Evolutionary conservation across 2,888 invertebrate species (phyloP), one percentile per base, ranked within the genome.

Genomic region (Leucophenga maculata): DNA sequence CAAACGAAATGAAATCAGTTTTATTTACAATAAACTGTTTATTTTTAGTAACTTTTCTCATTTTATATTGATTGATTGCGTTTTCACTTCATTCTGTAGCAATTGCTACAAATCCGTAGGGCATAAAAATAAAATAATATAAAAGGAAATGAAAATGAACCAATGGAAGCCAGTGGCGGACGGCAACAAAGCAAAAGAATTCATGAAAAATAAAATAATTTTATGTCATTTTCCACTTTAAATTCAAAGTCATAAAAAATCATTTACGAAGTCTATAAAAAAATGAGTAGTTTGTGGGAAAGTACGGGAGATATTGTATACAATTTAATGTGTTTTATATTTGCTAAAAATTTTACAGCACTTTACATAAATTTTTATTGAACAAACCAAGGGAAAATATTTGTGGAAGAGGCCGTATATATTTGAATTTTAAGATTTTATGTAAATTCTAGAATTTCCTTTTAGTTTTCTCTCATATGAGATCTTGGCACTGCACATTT

Each of bases 121-220:
- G 65, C 11, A 32, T 52, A 31, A 11, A 50, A 64, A 64, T 14
- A 62, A 46, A 26, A 32, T 52, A 31, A 11, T 22, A 64, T 46
- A 6, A 62, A 46, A 26, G 26, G 26, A 26, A 2, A 26, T 26
- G 26, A 26, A 26, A 26, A 26, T 26, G 26, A 26, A 26, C 3
- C 26, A 26, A 26, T 26, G 26, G 26, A 2, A 26, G 26, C 26
- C 2, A 26, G 26, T n/a, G n/a, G n/a, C n/a, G 44, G 18, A 26
- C 16, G 46, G 4, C 14, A 18, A 26, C 14, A 32, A 14, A 50
- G 4, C 16, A 31, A 22, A 65, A 32, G 11, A 22, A 26, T 50
- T 65, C 31, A 65, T 31, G 65, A 26, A 32, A 8, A 52, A 65
- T 65, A 52, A 39, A 65, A 65, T 32, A 20, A 6, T 52, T 65